Conservation (phyloP, 2,113 vertebrate genomes). For the Clarias batrachus region DNA sequence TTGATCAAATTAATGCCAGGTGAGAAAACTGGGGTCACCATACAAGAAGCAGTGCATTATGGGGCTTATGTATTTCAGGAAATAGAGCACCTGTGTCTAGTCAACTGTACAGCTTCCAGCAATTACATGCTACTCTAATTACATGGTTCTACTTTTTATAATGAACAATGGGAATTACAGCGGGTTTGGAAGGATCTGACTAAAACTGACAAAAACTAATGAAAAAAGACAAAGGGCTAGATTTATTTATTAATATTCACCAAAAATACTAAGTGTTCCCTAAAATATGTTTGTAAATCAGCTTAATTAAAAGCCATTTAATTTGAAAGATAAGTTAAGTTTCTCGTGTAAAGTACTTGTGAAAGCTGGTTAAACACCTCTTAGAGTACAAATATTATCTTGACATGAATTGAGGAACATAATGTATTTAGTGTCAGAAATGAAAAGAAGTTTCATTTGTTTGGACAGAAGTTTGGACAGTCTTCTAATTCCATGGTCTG, state of each 20-base stretch:
- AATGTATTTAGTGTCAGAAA: neutral
- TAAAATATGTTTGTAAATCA: neutral
- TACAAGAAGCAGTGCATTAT: neutral
- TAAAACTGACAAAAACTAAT: neutral
- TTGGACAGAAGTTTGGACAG: too few species aligned
- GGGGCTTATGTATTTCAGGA: neutral
- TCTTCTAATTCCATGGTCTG: too few species aligned
- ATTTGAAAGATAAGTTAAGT: neutral
- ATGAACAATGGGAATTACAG: neutral
- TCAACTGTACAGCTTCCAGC: neutral
- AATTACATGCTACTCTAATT: neutral
- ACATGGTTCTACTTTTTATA: neutral
- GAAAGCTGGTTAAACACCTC: neutral
- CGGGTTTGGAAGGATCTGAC: neutral
- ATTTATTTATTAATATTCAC: neutral
- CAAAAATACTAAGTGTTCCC: neutral
- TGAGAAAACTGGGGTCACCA: constrained; percentile 64
- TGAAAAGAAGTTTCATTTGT: too few species aligned
- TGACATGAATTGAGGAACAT: neutral
- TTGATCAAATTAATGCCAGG: constrained; percentile 87
- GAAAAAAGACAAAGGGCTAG: neutral
- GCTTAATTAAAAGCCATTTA: neutral
- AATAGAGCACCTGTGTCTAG: neutral
- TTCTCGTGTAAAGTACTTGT: neutral
- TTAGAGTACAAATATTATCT: neutral